A percentile compares a stretch with the other conserved stretches of the same genome.
phyloP scores from a whole-genome alignment of 2,797 vertebrate genomes.

The Sternotherus odoratus region DNA sequence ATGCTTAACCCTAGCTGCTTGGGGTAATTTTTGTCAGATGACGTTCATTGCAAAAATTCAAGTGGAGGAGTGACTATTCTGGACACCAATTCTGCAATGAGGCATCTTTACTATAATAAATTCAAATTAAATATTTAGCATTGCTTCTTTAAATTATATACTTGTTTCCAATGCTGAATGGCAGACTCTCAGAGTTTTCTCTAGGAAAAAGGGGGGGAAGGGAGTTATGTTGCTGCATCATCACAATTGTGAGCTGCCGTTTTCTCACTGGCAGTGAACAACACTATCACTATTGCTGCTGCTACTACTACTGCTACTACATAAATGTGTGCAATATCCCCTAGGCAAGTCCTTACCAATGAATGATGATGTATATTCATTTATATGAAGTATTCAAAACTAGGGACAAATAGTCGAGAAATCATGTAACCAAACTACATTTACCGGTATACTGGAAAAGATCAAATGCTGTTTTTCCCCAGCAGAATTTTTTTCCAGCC shows the following conservation, averaged over 20 bases:
- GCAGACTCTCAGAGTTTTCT: not conserved
- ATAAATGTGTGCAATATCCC: not conserved
- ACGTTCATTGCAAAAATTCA: not conserved
- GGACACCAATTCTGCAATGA: not conserved
- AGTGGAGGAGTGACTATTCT: not conserved
- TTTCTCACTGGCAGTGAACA: not conserved
- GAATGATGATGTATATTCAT: not conserved
- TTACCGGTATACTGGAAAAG: not conserved
- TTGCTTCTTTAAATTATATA: not conserved
- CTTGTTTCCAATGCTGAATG: not conserved
- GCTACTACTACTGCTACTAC: not conserved
- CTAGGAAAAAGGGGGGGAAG: not conserved
- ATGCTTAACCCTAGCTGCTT: not conserved
- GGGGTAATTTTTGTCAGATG: not conserved
- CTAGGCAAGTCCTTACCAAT: not conserved
- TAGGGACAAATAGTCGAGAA: not conserved
- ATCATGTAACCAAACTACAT: not conserved
- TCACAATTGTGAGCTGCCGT: not conserved
- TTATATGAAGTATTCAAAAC: not conserved
- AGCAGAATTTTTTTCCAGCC: rapidly evolving
- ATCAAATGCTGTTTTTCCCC: not conserved
- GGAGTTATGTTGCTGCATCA: not conserved
- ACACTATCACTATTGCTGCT: not conserved
- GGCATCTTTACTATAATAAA: not conserved
- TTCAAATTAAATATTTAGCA: not conserved